Conservation (phyloP, 2,797 vertebrate genomes). For the Neoniphon sammara region DNA sequence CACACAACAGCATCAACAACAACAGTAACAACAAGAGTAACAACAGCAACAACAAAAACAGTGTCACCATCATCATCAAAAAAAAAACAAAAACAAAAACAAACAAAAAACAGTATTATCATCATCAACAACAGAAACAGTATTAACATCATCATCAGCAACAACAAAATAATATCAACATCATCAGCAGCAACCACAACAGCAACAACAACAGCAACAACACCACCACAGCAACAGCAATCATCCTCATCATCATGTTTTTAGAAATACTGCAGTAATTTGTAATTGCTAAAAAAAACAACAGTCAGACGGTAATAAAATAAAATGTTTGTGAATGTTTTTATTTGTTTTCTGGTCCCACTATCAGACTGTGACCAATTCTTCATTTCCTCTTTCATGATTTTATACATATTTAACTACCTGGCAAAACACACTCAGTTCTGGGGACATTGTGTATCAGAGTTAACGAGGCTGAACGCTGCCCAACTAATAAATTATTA, state of each 20-base stretch:
- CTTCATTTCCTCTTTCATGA: slow-evolving; percentile 3
- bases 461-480: slow-evolving; percentile 21
- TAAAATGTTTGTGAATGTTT: background rate
- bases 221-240: background rate
- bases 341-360: slow-evolving; percentile 1
- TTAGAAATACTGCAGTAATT: background rate
- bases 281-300: background rate
- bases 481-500: slow-evolving; percentile 22
- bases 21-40: background rate
- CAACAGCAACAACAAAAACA: no score
- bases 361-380: slow-evolving; percentile 2
- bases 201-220: background rate
- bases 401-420: slow-evolving; percentile 31
- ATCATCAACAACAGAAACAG: no score
- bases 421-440: slow-evolving; percentile 14
- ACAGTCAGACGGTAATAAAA: background rate
- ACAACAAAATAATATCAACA: no score
- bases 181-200: background rate
- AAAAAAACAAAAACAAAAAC: no score
- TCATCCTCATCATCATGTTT: background rate
- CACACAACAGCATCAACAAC: background rate
- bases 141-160: no score
- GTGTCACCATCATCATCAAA: no score
- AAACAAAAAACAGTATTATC: background rate
- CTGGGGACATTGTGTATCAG: slow-evolving; percentile 1